Evolutionary conservation across 2,888 invertebrate genomes (phyloP).

Genomic region (Bruchidius siliquastri): DNA sequence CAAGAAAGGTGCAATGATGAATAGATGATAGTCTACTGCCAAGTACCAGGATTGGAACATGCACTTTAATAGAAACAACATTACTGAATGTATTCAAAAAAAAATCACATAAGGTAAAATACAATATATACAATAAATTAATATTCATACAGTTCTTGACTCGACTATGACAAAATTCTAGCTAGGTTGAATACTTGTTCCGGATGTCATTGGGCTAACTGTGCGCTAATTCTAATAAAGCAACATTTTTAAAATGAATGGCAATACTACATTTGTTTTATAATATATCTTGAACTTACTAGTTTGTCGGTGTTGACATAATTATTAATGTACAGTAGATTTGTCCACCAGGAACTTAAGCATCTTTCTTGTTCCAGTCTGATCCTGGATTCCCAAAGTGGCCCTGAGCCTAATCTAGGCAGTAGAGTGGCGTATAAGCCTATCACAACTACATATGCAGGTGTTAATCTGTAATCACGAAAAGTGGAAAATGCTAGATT

Average conservation of each 20-base stretch:
- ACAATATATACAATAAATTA: neutral
- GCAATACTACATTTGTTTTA: no score
- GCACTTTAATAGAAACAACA: slow-evolving; percentile 49
- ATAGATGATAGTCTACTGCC: slow-evolving; percentile 44
- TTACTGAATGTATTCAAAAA: no score
- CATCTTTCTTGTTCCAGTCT: slow-evolving; percentile 57
- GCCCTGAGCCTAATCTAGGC: slow-evolving; percentile 65
- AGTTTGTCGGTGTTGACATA: slow-evolving; percentile 61
- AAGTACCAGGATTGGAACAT: slow-evolving; percentile 74
- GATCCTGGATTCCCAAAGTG: slow-evolving; percentile 65
- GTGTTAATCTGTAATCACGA: slow-evolving; percentile 58
- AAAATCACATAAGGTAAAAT: no score
- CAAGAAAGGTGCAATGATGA: slow-evolving; percentile 60
- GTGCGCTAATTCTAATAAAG: no score
- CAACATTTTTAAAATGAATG: no score
- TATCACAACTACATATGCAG: slow-evolving; percentile 67
- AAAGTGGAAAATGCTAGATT: slow-evolving; percentile 1
- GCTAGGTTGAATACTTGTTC: no score
- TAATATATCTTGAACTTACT: slow-evolving; percentile 42
- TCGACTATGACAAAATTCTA: no score
- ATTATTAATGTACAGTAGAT: slow-evolving; percentile 70
- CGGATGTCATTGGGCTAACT: no score
- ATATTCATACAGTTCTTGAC: no score
- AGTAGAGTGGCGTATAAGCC: slow-evolving; percentile 71
- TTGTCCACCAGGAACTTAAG: slow-evolving; percentile 67